Percentiles rank a stretch among this genome's conserved stretches.
These are phyloP conservation scores for Mesochorus sp. DNA, from an alignment of 2,888 invertebrate species.

Conservation along the genomic window DNA sequence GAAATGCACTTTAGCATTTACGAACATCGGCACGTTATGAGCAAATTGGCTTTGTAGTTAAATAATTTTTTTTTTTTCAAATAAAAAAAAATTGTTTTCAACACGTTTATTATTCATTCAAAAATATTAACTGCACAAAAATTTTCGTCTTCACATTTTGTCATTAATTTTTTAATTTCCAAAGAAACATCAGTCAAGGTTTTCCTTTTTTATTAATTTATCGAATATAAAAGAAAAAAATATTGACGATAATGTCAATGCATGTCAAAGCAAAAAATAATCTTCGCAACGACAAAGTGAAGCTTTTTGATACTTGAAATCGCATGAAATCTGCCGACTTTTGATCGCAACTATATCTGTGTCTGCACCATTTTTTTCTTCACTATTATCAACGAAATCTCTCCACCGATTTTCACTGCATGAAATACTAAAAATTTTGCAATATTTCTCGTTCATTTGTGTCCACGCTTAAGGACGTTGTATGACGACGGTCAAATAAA, in stretches of 20 bases:
- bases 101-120: too few species aligned
- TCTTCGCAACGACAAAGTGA: constrained; percentile 36
- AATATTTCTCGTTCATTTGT: not conserved
- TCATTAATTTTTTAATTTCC: not conserved
- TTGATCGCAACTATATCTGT: constrained; percentile 65
- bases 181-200: not conserved
- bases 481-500: too few species aligned
- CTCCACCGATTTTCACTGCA: constrained; percentile 29
- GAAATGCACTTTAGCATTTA: too few species aligned
- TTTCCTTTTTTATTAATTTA: not conserved
- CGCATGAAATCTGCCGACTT: constrained; percentile 82
- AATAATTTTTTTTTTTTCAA: too few species aligned
- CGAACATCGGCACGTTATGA: too few species aligned
- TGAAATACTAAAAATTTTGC: constrained; percentile 10
- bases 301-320: constrained; percentile 74
- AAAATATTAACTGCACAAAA: too few species aligned
- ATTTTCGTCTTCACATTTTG: too few species aligned
- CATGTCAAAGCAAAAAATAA: not conserved
- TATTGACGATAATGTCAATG: not conserved
- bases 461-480: too few species aligned
- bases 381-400: not conserved
- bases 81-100: not conserved
- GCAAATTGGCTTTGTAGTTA: too few species aligned
- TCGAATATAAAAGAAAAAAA: not conserved
- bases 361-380: constrained; percentile 34